Base-by-base conservation (phyloP, 2,113 vertebrate species). In the Upupa epops region DNA sequence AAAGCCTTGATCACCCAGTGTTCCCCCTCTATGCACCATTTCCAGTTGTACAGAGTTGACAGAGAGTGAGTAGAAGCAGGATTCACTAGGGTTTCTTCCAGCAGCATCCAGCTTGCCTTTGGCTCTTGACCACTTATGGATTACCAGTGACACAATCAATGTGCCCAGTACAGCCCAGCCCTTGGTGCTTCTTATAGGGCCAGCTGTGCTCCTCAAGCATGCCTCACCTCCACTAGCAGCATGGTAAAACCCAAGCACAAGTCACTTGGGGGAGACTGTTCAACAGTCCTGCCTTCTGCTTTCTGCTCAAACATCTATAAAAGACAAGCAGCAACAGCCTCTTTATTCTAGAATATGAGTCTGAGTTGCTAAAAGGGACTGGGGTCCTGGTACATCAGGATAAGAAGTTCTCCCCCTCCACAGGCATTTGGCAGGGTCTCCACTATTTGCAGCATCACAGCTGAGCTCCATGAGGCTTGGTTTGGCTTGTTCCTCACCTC, bases 51-150 rank as follows among this genome's bases (percentile, higher is more conserved):
- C 45, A 45, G 45, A 49, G 49, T 31, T 0, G 1, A n/a, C 63
- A 60, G 26, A 37, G 28, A 92, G 49, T 13, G 80, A 72, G 48
- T 4, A 69, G 32, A 75, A 37, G 13, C 20, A n/a, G 15, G n/a
- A 60, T 36, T 52, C 14, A 5, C 34, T 3, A 0, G 13, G 22
- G 7, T 49, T 22, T 64, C 37, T 18, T 1, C 1, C 2, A 14
- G 52, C 59, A 60, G 49, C 42, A 46, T 52, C 34, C 26, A 37
- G 46, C 29, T 24, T 29, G 32, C 54, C 52, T 31, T 81, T 2
- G 0, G 26, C 22, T 14, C 55, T 51, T n/a, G 37, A 9, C 14
- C 48, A 55, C 8, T 26, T 40, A 13, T 8, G 25, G 34, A 13
- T 74, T 52, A 56, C 40, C n/a, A 18, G 52, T 22, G 36, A 14